Evolutionary conservation across 2,113 vertebrate genomes (phyloP).

Genomic region (Catagonus wagneri): DNA sequence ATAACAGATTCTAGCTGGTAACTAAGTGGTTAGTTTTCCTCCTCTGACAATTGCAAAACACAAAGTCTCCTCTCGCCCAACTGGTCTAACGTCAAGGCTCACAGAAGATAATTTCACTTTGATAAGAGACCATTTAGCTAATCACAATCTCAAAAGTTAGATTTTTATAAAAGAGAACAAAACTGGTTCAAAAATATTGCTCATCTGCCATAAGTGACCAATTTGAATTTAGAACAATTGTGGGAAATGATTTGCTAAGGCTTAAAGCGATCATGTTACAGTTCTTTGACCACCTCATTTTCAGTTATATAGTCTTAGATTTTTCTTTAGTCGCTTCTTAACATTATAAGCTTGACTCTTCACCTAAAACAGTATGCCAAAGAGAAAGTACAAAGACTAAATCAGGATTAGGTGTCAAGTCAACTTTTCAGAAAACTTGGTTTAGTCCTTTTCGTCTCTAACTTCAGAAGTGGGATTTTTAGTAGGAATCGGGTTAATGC

Average conservation of each 20-base stretch:
- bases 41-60: conserved; percentile 30
- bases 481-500: too few relatives aligned
- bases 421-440: not conserved
- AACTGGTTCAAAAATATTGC: conserved; percentile 33
- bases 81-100: conserved; percentile 7
- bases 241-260: conserved; percentile 27
- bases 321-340: conserved; percentile 10
- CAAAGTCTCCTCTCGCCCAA: not conserved
- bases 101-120: conserved; percentile 59
- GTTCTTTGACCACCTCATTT: not conserved
- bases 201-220: conserved; percentile 61
- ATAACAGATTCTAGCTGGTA: conserved; percentile 38
- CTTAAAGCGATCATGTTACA: not conserved
- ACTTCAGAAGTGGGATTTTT: not conserved
- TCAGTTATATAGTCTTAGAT: not conserved
- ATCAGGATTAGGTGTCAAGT: not conserved
- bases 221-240: conserved; percentile 62
- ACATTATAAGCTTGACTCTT: conserved; percentile 1
- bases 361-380: not conserved
- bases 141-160: conserved; percentile 54
- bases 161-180: conserved; percentile 47
- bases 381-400: not conserved
- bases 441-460: not conserved
- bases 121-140: conserved; percentile 58
- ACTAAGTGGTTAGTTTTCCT: conserved; percentile 63